These are phyloP conservation scores for Apodemia hepburni DNA, from an alignment of 2,888 invertebrate species.

Conservation along the genomic window DNA sequence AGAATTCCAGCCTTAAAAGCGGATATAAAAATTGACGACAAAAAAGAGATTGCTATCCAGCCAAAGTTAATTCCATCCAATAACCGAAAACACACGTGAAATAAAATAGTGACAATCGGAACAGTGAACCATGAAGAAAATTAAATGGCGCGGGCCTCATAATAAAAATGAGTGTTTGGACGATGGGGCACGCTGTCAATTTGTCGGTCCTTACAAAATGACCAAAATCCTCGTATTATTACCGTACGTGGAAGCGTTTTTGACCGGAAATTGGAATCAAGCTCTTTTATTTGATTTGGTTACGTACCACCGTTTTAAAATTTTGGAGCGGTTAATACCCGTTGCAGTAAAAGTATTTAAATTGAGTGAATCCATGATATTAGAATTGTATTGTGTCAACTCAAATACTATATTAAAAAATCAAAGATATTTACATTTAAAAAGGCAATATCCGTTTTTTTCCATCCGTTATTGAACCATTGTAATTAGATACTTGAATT, in stretches of 20 bases:
- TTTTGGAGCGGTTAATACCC: not conserved
- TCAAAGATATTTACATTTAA: too few relatives aligned
- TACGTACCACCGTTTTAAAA: not conserved
- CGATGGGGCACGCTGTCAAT: constrained; percentile 34
- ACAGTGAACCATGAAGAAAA: constrained; percentile 37
- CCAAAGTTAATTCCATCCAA: constrained; percentile 37
- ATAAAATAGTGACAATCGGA: constrained; percentile 35
- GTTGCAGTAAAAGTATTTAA: not conserved
- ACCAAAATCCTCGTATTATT: constrained; percentile 22
- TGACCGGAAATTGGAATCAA: constrained; percentile 8
- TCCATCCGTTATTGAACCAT: too few relatives aligned
- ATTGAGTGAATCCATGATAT: too few relatives aligned
- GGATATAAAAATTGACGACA: not conserved
- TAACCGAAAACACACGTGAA: constrained; percentile 32
- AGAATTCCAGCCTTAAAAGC: not conserved
- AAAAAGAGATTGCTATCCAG: constrained; percentile 18
- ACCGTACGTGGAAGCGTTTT: constrained; percentile 21
- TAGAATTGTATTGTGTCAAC: too few relatives aligned
- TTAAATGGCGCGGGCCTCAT: constrained; percentile 41
- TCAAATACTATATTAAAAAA: too few relatives aligned
- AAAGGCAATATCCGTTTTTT: too few relatives aligned
- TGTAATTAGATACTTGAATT: too few relatives aligned
- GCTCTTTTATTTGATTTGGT: constrained; percentile 5
- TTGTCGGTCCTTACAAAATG: constrained; percentile 20
- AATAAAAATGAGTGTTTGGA: constrained; percentile 43